Evolutionary conservation across 2,113 vertebrate genomes (phyloP).

Genomic region (Elephantulus edwardii): DNA sequence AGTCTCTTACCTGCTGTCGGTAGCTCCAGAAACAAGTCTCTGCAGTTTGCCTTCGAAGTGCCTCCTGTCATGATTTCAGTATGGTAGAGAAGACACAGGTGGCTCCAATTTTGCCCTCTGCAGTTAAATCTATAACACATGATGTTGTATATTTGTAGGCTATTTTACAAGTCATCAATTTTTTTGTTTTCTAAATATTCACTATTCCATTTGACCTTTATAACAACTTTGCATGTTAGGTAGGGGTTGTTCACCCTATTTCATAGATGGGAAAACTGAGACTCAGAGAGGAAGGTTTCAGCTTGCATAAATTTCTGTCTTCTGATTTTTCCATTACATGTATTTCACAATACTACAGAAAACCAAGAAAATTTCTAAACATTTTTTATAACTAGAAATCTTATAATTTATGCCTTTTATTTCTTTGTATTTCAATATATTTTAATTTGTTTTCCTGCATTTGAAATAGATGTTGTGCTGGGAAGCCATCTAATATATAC

Average conservation of each 20-base stretch:
- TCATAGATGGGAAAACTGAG: neutral
- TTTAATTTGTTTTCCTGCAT: neutral
- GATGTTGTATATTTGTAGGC: neutral
- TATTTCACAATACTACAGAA: neutral
- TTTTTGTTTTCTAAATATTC: neutral
- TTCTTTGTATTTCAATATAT: neutral
- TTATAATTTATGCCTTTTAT: neutral
- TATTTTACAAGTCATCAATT: neutral
- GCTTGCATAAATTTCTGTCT: neutral
- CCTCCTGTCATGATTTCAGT: neutral
- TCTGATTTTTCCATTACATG: neutral
- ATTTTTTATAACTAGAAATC: neutral
- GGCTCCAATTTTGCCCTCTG: neutral
- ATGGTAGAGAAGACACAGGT: neutral
- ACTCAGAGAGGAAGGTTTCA: neutral
- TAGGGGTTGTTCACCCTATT: neutral
- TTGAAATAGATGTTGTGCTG: neutral
- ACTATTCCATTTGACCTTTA: neutral
- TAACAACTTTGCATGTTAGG: neutral
- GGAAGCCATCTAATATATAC: neutral
- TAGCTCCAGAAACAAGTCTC: neutral
- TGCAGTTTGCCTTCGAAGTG: neutral
- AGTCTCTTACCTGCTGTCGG: no score
- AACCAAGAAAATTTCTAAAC: neutral
- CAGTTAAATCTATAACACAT: neutral